These are phyloP conservation scores for Maconellicoccus hirsutus DNA, from an alignment of 1,140 invertebrate species.

Conservation along the genomic window DNA sequence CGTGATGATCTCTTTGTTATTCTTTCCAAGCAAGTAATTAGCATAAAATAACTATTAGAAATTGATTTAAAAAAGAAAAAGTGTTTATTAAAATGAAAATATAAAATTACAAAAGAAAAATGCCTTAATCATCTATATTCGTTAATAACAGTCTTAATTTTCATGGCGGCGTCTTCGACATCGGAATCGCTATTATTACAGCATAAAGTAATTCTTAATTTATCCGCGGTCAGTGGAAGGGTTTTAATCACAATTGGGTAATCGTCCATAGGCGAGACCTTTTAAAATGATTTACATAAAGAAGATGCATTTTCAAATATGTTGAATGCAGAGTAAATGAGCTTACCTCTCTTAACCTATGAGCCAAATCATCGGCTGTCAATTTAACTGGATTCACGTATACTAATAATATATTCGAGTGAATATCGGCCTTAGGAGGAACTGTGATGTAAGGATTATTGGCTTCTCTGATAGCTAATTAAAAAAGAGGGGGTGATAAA, in stretches of 20 bases:
- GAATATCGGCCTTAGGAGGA: neutral
- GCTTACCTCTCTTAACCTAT: neutral
- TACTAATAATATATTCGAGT: neutral
- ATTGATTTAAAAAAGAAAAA: too few relatives aligned
- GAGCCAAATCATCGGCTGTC: neutral
- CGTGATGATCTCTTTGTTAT: too few relatives aligned
- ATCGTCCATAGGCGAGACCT: neutral
- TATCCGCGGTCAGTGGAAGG: neutral
- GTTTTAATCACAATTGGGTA: neutral
- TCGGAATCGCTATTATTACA: neutral
- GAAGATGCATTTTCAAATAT: too few relatives aligned
- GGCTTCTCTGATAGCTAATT: neutral
- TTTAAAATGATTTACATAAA: too few relatives aligned
- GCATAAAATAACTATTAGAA: too few relatives aligned
- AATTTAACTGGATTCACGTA: neutral
- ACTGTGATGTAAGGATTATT: slow-evolving; percentile 9
- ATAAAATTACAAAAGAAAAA: neutral
- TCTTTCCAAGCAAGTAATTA: too few relatives aligned
- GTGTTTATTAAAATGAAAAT: neutral
- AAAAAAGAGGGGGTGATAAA: too few relatives aligned
- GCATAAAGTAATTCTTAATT: neutral
- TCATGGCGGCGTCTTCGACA: neutral
- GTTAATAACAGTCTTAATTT: neutral
- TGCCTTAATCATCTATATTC: neutral
- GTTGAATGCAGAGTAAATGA: too few relatives aligned